Conservation (phyloP, 2,113 vertebrate species). For the Lophura nycthemera region DNA sequence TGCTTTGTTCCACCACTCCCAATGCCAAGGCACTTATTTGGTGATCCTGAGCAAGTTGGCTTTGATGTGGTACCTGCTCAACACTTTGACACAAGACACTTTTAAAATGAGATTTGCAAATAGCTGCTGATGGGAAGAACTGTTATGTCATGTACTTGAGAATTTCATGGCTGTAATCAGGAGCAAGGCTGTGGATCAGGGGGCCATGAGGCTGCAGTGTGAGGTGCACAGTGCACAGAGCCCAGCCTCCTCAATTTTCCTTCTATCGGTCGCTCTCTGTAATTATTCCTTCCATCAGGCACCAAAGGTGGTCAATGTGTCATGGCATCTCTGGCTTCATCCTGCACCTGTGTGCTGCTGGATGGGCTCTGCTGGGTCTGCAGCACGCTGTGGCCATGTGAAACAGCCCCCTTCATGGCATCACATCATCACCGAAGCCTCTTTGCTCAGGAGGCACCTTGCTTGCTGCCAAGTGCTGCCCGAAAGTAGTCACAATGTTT, state of each 20-base stretch:
- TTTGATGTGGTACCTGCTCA: neutral
- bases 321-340: neutral
- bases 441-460: neutral
- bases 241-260: accelerated
- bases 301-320: accelerated
- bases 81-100: neutral
- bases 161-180: neutral
- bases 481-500: neutral
- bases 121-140: neutral
- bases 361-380: neutral
- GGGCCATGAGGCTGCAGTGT: neutral
- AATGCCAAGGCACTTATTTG: accelerated
- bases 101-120: neutral
- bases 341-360: neutral
- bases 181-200: accelerated
- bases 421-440: neutral
- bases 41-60: neutral
- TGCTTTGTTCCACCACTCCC: neutral
- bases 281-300: neutral
- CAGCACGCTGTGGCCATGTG: neutral
- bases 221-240: neutral
- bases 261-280: neutral
- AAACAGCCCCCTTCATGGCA: accelerated
- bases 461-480: neutral
- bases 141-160: neutral